A percentile compares a stretch with the other conserved stretches of the same genome.
Evolutionary conservation across 2,113 vertebrate species (phyloP).

Genomic region (Tachysurus vachellii): DNA sequence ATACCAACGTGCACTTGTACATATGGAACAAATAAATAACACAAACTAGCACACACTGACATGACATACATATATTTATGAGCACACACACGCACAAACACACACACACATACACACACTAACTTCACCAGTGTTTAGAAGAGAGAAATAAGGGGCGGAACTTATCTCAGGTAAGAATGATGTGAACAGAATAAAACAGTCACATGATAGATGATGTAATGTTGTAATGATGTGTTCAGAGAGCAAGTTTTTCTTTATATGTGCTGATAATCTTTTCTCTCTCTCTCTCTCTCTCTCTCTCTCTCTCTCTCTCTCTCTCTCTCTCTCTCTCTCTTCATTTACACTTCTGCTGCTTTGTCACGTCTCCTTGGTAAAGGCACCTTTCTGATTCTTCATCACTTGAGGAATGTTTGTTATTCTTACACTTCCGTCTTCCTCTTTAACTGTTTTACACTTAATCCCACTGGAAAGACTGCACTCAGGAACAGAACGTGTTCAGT

Average conservation of each 20-base stretch:
- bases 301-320: background rate
- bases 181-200: background rate
- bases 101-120: background rate
- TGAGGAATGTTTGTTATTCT: background rate
- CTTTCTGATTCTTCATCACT: background rate
- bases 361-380: background rate
- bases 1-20: background rate
- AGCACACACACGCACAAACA: constrained; percentile 1
- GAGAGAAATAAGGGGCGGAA: background rate
- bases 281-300: too few species aligned
- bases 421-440: background rate
- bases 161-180: background rate
- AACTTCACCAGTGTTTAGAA: background rate
- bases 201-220: background rate
- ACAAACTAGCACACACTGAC: too few species aligned
- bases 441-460: background rate
- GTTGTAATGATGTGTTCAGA: too few species aligned
- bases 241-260: background rate
- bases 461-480: background rate
- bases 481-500: background rate
- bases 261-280: background rate
- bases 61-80: too few species aligned
- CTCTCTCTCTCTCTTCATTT: background rate
- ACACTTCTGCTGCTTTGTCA: background rate
- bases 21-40: background rate